Evolutionary conservation across 2,113 vertebrate genomes (phyloP).

Genomic region (Mustela nigripes): DNA sequence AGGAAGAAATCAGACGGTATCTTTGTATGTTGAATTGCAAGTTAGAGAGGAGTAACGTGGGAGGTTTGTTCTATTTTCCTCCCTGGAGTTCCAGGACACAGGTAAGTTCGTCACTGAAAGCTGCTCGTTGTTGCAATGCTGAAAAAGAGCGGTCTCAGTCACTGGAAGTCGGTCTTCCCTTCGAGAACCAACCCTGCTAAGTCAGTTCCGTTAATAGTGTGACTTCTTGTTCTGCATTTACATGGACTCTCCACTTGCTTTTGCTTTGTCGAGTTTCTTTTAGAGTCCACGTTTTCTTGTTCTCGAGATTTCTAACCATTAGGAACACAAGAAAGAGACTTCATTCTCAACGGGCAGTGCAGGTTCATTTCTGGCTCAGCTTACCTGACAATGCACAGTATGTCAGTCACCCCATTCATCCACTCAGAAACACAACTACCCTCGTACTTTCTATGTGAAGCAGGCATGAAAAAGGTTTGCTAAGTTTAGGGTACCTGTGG

Average conservation of each 20-base stretch:
- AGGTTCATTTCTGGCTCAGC: background rate
- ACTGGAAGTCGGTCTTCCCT: background rate
- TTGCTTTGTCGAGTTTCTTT: conserved; percentile 18
- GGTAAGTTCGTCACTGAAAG: conserved; percentile 71
- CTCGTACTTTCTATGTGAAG: background rate
- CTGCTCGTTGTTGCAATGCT: too few species aligned
- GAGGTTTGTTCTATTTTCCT: background rate
- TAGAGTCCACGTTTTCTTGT: conserved; percentile 30
- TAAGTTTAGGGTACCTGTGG: background rate
- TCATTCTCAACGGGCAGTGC: background rate
- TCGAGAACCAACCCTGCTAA: background rate
- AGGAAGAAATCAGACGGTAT: background rate
- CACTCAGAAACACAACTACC: background rate
- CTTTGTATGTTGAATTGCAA: conserved; percentile 4
- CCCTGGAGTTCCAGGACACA: conserved; percentile 8
- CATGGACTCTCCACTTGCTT: conserved; percentile 60
- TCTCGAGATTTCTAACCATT: background rate
- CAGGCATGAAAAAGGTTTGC: background rate
- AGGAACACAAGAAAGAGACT: conserved; percentile 20
- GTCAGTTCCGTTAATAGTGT: background rate
- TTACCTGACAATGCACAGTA: background rate
- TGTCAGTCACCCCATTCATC: background rate
- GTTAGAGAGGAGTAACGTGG: conserved; percentile 12
- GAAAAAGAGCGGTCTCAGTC: background rate
- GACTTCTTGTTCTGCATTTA: background rate